Evolutionary conservation across 2,888 invertebrate species (phyloP).

Genomic region (Autographa gamma): DNA sequence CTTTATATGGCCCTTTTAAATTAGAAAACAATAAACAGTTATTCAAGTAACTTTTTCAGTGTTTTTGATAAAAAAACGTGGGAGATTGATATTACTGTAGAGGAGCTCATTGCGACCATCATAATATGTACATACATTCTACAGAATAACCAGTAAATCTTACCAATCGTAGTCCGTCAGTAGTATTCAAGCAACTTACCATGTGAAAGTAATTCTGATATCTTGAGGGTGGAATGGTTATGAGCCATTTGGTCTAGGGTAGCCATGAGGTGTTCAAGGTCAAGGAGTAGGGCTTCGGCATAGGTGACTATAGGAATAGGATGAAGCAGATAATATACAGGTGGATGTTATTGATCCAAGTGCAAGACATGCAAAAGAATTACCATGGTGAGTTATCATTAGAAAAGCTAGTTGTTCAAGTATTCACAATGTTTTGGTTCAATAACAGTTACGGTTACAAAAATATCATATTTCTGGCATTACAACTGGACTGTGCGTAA

Average conservation of each 20-base stretch:
- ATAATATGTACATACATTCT: neutral
- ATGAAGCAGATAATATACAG: conserved; percentile 79
- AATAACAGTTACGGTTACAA: conserved; percentile 22
- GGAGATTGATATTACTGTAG: too few relatives aligned
- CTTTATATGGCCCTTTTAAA: too few relatives aligned
- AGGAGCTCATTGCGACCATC: too few relatives aligned
- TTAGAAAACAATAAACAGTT: too few relatives aligned
- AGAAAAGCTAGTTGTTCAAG: conserved; percentile 51
- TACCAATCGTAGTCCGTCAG: conserved; percentile 38
- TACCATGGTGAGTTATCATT: conserved; percentile 67
- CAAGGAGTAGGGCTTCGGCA: conserved; percentile 88
- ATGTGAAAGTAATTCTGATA: conserved; percentile 85
- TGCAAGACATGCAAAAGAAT: conserved; percentile 88
- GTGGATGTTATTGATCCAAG: conserved; percentile 81
- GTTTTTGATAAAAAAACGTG: neutral
- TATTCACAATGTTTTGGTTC: conserved; percentile 39
- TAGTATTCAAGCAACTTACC: conserved; percentile 79
- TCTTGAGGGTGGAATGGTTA: conserved; percentile 87
- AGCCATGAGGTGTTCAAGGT: conserved; percentile 89
- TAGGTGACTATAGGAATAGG: conserved; percentile 85
- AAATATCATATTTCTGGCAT: conserved; percentile 32
- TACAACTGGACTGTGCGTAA: conserved; percentile 53
- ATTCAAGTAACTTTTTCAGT: neutral
- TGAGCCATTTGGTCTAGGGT: conserved; percentile 89
- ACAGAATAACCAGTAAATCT: conserved; percentile 17